Conservation (phyloP, 2,113 vertebrate genomes). For the Patagioenas fasciata region DNA sequence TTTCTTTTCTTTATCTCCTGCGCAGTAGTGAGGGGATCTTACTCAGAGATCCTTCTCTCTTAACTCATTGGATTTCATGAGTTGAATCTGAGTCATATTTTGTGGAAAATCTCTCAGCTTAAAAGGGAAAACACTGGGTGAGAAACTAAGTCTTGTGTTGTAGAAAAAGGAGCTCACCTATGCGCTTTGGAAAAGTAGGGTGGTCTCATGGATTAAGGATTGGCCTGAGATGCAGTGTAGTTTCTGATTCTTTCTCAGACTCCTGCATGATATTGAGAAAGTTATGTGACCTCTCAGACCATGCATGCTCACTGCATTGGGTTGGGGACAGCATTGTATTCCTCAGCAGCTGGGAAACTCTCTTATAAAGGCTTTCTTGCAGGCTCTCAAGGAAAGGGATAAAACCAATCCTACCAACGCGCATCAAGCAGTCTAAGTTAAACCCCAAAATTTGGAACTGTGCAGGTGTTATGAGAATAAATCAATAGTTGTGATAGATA, state of each 20-base stretch:
- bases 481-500: background rate
- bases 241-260: background rate
- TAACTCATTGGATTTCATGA: background rate
- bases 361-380: background rate
- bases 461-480: fast-evolving
- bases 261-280: background rate
- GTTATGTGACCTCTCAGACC: background rate
- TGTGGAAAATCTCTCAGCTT: background rate
- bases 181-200: background rate
- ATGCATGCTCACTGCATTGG: fast-evolving
- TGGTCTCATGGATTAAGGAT: background rate
- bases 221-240: background rate
- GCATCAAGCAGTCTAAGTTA: too few species aligned
- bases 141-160: background rate
- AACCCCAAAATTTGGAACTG: background rate
- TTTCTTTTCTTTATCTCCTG: background rate
- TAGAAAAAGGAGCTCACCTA: background rate
- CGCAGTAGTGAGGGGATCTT: background rate
- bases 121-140: background rate
- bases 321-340: background rate
- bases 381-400: background rate
- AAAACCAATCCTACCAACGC: background rate
- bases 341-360: background rate
- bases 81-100: background rate
- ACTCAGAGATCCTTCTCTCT: background rate